Evolutionary conservation across 2,797 vertebrate genomes (phyloP).

Genomic region (Allobates femoralis): DNA sequence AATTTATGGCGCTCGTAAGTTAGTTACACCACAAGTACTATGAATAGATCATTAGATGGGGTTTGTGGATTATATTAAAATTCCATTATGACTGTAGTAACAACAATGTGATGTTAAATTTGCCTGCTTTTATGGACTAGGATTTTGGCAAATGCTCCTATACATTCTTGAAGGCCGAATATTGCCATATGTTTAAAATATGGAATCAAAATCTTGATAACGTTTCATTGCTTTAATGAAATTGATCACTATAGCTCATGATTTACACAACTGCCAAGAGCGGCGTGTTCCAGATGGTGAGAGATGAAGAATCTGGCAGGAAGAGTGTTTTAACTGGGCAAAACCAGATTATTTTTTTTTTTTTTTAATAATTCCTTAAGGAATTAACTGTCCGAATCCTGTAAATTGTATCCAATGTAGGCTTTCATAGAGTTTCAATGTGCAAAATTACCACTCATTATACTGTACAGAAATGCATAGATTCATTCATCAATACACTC

Average conservation of each 20-base stretch:
- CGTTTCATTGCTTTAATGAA: conserved; percentile 61
- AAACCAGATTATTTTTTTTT: conserved; percentile 27
- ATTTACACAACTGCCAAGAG: conserved; percentile 62
- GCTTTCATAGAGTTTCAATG: neutral
- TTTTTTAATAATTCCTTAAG: conserved; percentile 57
- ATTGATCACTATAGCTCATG: conserved; percentile 62
- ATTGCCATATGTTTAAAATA: conserved; percentile 64
- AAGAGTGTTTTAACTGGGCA: conserved; percentile 48
- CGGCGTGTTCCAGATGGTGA: conserved; percentile 62
- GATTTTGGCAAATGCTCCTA: conserved; percentile 62
- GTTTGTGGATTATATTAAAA: conserved; percentile 59
- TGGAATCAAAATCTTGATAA: conserved; percentile 65
- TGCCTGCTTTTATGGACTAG: conserved; percentile 60
- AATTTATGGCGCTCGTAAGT: conserved; percentile 12
- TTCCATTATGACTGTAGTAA: conserved; percentile 52
- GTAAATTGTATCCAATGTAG: neutral
- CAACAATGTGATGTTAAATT: conserved; percentile 57
- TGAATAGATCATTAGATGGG: conserved; percentile 44
- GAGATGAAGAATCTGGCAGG: conserved; percentile 63
- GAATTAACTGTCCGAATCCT: conserved; percentile 47
- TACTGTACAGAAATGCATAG: neutral
- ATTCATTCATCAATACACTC: neutral
- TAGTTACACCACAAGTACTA: conserved; percentile 41
- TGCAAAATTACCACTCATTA: neutral
- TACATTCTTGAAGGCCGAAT: conserved; percentile 60